Evolutionary conservation across 2,797 vertebrate species (phyloP).

Genomic region (Hafferia zeledoni): DNA sequence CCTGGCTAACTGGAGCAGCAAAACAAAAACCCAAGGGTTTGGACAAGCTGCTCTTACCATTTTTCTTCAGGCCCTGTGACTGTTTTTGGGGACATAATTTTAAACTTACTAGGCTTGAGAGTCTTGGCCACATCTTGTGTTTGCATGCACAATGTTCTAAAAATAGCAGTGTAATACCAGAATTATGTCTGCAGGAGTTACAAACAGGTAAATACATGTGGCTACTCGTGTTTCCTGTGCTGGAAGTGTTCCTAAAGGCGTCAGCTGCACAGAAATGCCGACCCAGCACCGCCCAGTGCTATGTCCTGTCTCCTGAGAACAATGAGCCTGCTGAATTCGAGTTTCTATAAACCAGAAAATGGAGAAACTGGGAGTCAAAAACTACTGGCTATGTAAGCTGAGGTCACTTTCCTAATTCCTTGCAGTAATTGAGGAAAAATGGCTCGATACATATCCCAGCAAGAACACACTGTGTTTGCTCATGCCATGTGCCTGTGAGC

Average conservation of each 20-base stretch:
- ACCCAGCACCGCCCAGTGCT: neutral
- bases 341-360: neutral
- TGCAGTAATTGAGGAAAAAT: neutral
- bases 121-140: neutral
- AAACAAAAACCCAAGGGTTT: fast-evolving
- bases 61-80: neutral
- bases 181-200: neutral
- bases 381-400: neutral
- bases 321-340: neutral
- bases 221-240: neutral
- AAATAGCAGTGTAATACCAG: neutral
- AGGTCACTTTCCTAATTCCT: neutral
- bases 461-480: neutral
- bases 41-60: neutral
- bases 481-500: neutral
- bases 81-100: neutral
- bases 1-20: neutral
- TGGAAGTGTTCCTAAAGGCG: neutral
- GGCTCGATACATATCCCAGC: neutral
- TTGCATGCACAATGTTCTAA: neutral
- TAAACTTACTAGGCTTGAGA: neutral
- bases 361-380: neutral
- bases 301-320: neutral
- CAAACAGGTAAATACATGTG: neutral
- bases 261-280: neutral